Conservation (phyloP, 2,113 vertebrate species). For the Malaclemys terrapin region DNA sequence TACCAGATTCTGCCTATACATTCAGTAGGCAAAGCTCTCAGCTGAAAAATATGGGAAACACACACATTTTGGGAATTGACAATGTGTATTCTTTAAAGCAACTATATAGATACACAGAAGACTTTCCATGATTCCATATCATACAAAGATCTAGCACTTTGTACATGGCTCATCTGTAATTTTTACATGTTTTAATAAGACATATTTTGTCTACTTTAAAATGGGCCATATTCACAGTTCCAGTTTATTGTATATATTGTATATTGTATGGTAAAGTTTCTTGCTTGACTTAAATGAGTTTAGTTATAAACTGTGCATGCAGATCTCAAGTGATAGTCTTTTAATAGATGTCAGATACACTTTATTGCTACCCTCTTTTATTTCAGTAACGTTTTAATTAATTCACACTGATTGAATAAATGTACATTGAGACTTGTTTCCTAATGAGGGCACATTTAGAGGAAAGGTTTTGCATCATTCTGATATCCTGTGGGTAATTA, state of each 20-base stretch:
- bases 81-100: neutral
- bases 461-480: conserved; percentile 89
- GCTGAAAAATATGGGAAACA: neutral
- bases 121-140: neutral
- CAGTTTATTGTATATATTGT: neutral
- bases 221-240: neutral
- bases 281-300: conserved; percentile 73
- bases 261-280: conserved; percentile 33
- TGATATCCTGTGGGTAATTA: conserved; percentile 92
- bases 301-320: conserved; percentile 73
- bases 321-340: conserved; percentile 80
- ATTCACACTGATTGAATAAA: conserved; percentile 91
- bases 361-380: conserved; percentile 84
- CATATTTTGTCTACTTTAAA: neutral
- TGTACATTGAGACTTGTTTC: conserved; percentile 88
- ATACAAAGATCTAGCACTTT: neutral
- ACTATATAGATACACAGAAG: neutral
- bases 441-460: conserved; percentile 89
- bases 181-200: neutral
- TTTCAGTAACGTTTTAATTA: conserved; percentile 90
- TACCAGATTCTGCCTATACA: neutral
- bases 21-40: neutral
- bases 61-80: rapidly evolving
- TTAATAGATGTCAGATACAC: conserved; percentile 86
- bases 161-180: neutral